Conservation (phyloP, 2,888 invertebrate genomes). For the Cephus runcator region DNA sequence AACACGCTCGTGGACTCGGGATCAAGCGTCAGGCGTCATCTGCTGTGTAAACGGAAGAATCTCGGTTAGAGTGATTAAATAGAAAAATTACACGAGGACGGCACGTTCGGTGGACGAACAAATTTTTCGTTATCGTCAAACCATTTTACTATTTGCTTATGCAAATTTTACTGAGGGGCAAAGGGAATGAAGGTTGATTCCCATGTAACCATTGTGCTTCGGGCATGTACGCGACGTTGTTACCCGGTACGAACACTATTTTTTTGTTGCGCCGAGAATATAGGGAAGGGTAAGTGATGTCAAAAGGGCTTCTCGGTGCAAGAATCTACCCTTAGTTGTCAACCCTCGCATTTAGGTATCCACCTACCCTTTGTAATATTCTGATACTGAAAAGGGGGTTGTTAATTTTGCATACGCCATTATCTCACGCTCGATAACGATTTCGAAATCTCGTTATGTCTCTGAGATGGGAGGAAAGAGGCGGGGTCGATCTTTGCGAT, state of each 20-base stretch:
- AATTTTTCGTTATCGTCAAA: neutral
- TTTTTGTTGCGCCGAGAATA: neutral
- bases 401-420: constrained; percentile 28
- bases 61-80: neutral
- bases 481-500: neutral
- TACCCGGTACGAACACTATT: too few species aligned
- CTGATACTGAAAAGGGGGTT: constrained; percentile 9
- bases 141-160: neutral
- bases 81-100: neutral
- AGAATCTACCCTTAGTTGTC: neutral
- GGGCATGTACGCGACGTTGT: neutral
- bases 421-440: constrained; percentile 25
- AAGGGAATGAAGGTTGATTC: neutral
- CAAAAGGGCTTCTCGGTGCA: neutral
- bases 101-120: neutral
- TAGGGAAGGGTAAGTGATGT: neutral
- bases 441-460: neutral
- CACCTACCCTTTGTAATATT: neutral
- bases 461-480: neutral
- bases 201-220: neutral
- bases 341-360: neutral
- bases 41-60: neutral
- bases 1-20: neutral
- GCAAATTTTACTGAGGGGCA: neutral
- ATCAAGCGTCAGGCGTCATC: neutral